Evolutionary conservation across 1,140 invertebrate genomes (phyloP), one percentile per base, ranked within the genome.

Genomic region (Sycophila sp.): DNA sequence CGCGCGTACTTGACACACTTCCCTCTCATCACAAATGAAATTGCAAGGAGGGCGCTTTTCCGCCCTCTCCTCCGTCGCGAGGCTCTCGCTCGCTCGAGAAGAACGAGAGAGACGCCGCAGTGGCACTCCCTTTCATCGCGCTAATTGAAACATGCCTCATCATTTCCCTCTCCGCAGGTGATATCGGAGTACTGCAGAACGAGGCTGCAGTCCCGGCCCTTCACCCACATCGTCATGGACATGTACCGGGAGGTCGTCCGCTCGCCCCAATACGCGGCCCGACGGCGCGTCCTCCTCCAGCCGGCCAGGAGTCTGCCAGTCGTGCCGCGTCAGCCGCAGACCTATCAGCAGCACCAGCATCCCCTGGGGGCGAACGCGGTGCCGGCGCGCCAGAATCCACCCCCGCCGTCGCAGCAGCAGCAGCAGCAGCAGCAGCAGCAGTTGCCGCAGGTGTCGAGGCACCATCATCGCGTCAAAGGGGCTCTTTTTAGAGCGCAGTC

Each of bases 151-250:
- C n/a, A n/a, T n/a, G n/a, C n/a, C n/a, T n/a, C n/a, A 30, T 15
- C 22, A 6, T n/a, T 13, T 45, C 13, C 24, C 45, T 60, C 15
- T 69, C 85, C 83, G 2, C 77, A 90, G 89, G 88, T 89, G 28
- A 90, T 90, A 73, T 89, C 89, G 0, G 87, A 89, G 51, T 89
- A 90, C 72, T 90, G 88, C 73, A 87, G 86, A 40, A 86, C 83
- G 22, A 80, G 86, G 26, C 75, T 87, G 49, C 87, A 89, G 71
- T 85, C 85, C 24, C 83, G 87, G 49, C 89, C 89, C 2, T 90
- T 90, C 76, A 89, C 88, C 0, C 89, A 90, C 73, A 87, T 89
- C 15, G 86, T 90, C 2, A 90, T 90, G 89, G 89, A 90, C 73
- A 84, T 90, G 78, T 88, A 90, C 66, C 83, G 87, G 26, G 88